Conservation (phyloP, 2,888 invertebrate genomes). For the Loripinus fragilis region DNA sequence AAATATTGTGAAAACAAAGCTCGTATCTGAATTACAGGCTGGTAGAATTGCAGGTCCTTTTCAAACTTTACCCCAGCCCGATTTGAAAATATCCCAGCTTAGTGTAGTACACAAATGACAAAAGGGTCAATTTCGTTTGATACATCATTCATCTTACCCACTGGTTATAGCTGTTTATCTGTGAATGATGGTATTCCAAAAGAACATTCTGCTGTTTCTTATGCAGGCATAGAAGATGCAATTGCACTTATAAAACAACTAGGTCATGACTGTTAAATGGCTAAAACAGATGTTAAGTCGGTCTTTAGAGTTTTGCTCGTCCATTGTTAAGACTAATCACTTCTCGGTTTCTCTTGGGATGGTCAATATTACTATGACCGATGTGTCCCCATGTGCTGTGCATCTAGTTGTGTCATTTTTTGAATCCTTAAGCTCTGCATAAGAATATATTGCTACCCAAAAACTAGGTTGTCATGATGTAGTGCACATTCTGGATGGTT, state of each 20-base stretch:
- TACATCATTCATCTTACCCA: slow-evolving; percentile 41
- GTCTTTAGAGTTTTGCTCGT: slow-evolving; percentile 40
- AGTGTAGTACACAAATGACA: too few species aligned
- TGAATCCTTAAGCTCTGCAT: slow-evolving; percentile 28
- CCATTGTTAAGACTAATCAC: slow-evolving; percentile 11
- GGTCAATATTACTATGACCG: slow-evolving; percentile 33
- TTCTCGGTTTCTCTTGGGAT: slow-evolving; percentile 38
- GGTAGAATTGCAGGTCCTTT: slow-evolving; percentile 31
- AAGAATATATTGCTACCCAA: slow-evolving; percentile 35
- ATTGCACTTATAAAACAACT: slow-evolving; percentile 14
- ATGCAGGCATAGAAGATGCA: slow-evolving; percentile 34
- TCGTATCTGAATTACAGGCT: neutral
- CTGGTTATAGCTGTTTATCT: slow-evolving; percentile 18
- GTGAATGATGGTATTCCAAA: slow-evolving; percentile 35
- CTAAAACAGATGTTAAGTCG: slow-evolving; percentile 28
- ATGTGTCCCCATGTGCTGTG: slow-evolving; percentile 32
- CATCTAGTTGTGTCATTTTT: slow-evolving; percentile 28
- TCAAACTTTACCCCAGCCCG: neutral
- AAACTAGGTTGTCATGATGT: slow-evolving; percentile 13
- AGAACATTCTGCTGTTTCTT: slow-evolving; percentile 23
- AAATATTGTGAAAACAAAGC: neutral
- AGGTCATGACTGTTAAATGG: slow-evolving; percentile 3
- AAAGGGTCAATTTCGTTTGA: slow-evolving; percentile 23
- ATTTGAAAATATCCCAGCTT: slow-evolving; percentile 24
- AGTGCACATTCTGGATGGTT: slow-evolving; percentile 36